Conservation (phyloP, 2,888 invertebrate genomes). For the Aleiodes testaceus region DNA sequence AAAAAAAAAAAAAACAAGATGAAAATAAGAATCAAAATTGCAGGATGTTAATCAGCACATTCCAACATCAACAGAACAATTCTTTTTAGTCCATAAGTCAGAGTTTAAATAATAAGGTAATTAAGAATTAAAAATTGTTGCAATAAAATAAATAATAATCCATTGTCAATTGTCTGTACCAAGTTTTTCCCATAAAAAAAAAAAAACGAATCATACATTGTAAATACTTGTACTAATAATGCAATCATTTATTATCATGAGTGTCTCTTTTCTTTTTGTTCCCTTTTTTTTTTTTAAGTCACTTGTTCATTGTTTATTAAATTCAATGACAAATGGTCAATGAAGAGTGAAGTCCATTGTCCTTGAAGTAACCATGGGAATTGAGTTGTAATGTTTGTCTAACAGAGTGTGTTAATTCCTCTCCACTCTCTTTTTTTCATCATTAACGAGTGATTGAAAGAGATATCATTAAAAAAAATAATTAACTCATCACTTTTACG, state of each 20-base stretch:
- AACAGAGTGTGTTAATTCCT: conserved; percentile 22
- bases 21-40: conserved; percentile 30
- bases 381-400: conserved; percentile 17
- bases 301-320: background rate
- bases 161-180: conserved; percentile 29
- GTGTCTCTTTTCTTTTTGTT: conserved; percentile 8
- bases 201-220: conserved; percentile 15
- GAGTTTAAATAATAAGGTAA: conserved; percentile 25
- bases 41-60: conserved; percentile 30
- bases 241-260: conserved; percentile 30
- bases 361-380: conserved; percentile 5
- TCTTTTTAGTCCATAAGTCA: conserved; percentile 15
- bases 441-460: background rate
- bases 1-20: conserved; percentile 26
- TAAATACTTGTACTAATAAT: conserved; percentile 32
- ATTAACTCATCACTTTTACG: background rate
- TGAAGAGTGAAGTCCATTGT: conserved; percentile 21
- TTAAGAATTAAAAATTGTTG: conserved; percentile 24
- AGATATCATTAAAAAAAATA: too few species aligned
- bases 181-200: conserved; percentile 12
- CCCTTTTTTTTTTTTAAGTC: background rate
- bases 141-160: conserved; percentile 29
- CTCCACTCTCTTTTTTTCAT: too few species aligned
- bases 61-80: conserved; percentile 14
- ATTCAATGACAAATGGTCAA: conserved; percentile 22